A percentile compares a stretch with the other conserved stretches of the same genome.
These are phyloP conservation scores for Unio pictorum DNA, from an alignment of 2,888 invertebrate genomes.

Conservation along the genomic window DNA sequence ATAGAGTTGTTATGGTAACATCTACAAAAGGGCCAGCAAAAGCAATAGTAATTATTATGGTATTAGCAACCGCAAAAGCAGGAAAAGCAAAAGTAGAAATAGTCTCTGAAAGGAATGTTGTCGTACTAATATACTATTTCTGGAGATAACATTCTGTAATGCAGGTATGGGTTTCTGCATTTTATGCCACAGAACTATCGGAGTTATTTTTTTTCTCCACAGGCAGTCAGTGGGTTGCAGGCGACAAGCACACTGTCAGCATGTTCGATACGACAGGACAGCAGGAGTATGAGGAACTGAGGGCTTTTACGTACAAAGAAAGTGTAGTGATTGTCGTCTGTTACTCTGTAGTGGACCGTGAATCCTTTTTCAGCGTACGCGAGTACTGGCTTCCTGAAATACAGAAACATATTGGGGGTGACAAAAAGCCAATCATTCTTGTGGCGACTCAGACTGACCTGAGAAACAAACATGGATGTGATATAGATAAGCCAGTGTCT, in stretches of 20 bases:
- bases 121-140: too few species aligned
- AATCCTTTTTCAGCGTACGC: slow-evolving; percentile 45
- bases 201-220: slow-evolving; percentile 14
- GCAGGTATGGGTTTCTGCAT: too few species aligned
- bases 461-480: slow-evolving; percentile 7
- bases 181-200: too few species aligned
- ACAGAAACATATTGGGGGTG: slow-evolving; percentile 29
- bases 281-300: slow-evolving; percentile 48
- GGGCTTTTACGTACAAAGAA: slow-evolving; percentile 53
- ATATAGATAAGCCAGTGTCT: slow-evolving; percentile 10
- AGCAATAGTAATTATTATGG: too few species aligned
- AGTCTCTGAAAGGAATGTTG: too few species aligned
- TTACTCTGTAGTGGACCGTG: slow-evolving; percentile 51
- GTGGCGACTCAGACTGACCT: slow-evolving; percentile 55
- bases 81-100: too few species aligned
- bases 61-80: too few species aligned
- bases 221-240: slow-evolving; percentile 47
- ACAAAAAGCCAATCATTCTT: slow-evolving; percentile 43
- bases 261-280: slow-evolving; percentile 58
- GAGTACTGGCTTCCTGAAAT: slow-evolving; percentile 56
- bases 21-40: too few species aligned
- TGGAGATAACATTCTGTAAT: too few species aligned
- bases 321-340: slow-evolving; percentile 56
- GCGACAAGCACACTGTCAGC: slow-evolving; percentile 50
- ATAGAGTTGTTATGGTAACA: too few species aligned